Evolutionary conservation across 2,888 invertebrate species (phyloP), one percentile per base, ranked within the genome.

Genomic region (Dasypogon diadema): DNA sequence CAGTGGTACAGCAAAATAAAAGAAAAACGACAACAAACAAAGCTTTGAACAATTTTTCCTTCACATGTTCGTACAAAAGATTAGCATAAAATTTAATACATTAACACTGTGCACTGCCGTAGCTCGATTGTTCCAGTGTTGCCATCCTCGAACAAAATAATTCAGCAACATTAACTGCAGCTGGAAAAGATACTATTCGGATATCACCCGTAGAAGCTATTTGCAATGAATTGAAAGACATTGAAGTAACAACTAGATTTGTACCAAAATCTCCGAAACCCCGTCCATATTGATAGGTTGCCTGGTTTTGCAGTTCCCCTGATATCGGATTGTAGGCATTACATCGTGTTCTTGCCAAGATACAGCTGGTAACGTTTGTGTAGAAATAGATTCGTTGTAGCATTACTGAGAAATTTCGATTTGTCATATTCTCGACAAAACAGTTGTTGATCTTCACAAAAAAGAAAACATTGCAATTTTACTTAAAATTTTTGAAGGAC

Each of bases 281-380:
- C 1, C 22, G 12, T 10, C 55, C 37, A 18, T 76, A 56, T 0
- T 51, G 56, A 18, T 58, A 74, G 2, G 51, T 34, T 5, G 16
- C 24, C 3, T 46, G 48, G 24, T 16, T 58, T 83, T 90, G 90
- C 2, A 88, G 83, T 76, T 89, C 89, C 12, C 91, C 91, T 1
- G 91, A 91, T 74, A 91, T 90, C 2, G 91, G 91, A 82, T 91
- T 91, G 81, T 87, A 89, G 1, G 87, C 84, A 58, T 89, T 87
- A 83, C 91, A 92, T 73, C 91, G 87, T 1, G 90, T 84, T 81
- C 88, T 89, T 0, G 91, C 90, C 75, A 92, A 83, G 77, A 92
- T 88, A 81, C 91, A 91, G 8, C 91, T 89, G 2, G 91, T 91
- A 34, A 91, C 89, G 81, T 92, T 91, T 26, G 88, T 89, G 81